These are phyloP conservation scores for Schizaphis graminum DNA, from an alignment of 2,888 invertebrate genomes.

Conservation along the genomic window DNA sequence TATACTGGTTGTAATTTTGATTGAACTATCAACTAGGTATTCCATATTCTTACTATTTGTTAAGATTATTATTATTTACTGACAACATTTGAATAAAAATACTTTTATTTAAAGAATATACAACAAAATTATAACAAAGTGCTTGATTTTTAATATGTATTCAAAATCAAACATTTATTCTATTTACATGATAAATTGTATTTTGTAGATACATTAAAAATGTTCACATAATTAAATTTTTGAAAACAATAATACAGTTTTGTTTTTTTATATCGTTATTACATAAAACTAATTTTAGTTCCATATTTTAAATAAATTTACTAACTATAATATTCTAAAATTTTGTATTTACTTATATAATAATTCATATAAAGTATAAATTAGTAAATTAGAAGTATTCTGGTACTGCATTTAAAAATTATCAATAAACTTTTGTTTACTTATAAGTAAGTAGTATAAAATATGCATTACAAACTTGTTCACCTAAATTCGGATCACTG, in stretches of 20 bases:
- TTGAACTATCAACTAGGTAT: too few species aligned
- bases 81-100: too few species aligned
- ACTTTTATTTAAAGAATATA: too few species aligned
- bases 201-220: too few species aligned
- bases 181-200: too few species aligned
- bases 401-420: neutral
- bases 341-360: neutral
- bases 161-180: too few species aligned
- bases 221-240: neutral
- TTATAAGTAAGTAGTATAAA: neutral
- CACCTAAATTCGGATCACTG: slow-evolving; percentile 46
- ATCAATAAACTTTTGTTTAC: neutral
- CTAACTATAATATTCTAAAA: neutral
- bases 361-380: neutral
- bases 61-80: too few species aligned
- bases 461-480: slow-evolving; percentile 28
- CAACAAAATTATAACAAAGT: too few species aligned
- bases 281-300: neutral
- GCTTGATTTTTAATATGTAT: too few species aligned
- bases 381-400: neutral
- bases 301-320: neutral
- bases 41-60: too few species aligned
- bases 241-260: neutral
- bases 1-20: too few species aligned
- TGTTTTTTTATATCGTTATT: neutral